Evolutionary conservation across 2,888 invertebrate genomes (phyloP), one percentile per base, ranked within the genome.

Genomic region (Mythimna impura): DNA sequence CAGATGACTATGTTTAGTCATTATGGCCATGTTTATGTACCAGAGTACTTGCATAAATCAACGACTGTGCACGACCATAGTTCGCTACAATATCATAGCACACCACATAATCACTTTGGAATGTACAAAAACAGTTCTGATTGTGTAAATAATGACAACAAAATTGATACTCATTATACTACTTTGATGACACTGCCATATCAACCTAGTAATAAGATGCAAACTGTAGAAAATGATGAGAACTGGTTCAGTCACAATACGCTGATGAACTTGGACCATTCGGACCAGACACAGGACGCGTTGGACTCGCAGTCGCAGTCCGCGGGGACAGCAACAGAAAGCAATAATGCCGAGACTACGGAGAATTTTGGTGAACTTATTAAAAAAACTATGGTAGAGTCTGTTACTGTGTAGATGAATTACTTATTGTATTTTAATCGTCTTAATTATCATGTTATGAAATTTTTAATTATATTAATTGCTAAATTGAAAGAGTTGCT

Each of bases 351-450:
- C 30, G 96, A 96, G 66, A 85, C 92, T 52, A 93, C 93, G 85
- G 98, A 98, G 89, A 98, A 98, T 93, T 98, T 99, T 90, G 98
- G 98, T 69, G 98, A 99, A 96, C 98, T 99, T 88, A 98, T 99
- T 87, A 99, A 98, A 94, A 98, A 99, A 94, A 98, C 98, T 81
- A 98, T 99, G 97, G 98, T 98, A 91, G 98, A 99, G 94, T 98
- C 98, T 88, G 98, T 98, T 88, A 98, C 98, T 88, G 98, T 98
- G 96, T 98, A 97, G 97, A 91, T 92, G 86, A 94, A 90, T 93
- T 92, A 91, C 90, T 93, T 94, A 93, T 95, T 94, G 93, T 95
- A 89, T 92, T 93, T 91, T 92, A 93, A 91, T 92, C 89, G 87
- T 93, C 91, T 90, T 91, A 92, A 89, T 91, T 93, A 93, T 93